Evolutionary conservation across 2,113 vertebrate genomes (phyloP), one percentile per base, ranked within the genome.

Genomic region (Machaerirhynchus nigripectus): DNA sequence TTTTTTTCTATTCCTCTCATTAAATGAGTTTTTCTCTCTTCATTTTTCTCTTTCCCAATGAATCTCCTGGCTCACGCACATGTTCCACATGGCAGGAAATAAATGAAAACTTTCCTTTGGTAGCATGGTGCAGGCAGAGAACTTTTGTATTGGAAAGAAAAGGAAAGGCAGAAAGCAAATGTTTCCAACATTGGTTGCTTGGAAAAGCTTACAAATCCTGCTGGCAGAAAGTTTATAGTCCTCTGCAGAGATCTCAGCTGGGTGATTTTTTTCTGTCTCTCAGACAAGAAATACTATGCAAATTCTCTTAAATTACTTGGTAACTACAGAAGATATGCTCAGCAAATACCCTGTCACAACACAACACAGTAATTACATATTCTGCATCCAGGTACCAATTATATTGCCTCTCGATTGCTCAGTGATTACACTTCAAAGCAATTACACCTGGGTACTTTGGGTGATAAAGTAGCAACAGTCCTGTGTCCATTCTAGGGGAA

Each of bases 311-410:
- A 97, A 92, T 94, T 87, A 90, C 90, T 81, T 60, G 12, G 86
- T 93, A 91, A 93, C 80, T 87, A 61, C 87, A 81, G 85, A 69
- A 92, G 53, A 91, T 73, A 50, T 42, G 74, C 40, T 90, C 63
- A 42, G 84, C 57, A 97, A 96, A 81, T 87, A 82, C 77, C 26
- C 57, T 92, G 52, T 84, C 86, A 46, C 95, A 93, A 65, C 57
- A 46, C 87, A 95, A 94, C 50, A 65, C 65, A 73, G 80, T 93
- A 93, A 96, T 95, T 92, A 73, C 65, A 59, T 57, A 89, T 89
- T 89, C 86, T 84, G 57, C 57, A 79, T 68, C 69, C 92, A 95
- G 93, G 92, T 96, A 95, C 85, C 93, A 94, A 95, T 97, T 96
- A 93, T 40, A 76, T 89, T 90, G 65, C 73, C 69, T 94, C 80